These are phyloP conservation scores for Dendroctonus valens DNA, from an alignment of 1,140 invertebrate genomes.

Conservation along the genomic window DNA sequence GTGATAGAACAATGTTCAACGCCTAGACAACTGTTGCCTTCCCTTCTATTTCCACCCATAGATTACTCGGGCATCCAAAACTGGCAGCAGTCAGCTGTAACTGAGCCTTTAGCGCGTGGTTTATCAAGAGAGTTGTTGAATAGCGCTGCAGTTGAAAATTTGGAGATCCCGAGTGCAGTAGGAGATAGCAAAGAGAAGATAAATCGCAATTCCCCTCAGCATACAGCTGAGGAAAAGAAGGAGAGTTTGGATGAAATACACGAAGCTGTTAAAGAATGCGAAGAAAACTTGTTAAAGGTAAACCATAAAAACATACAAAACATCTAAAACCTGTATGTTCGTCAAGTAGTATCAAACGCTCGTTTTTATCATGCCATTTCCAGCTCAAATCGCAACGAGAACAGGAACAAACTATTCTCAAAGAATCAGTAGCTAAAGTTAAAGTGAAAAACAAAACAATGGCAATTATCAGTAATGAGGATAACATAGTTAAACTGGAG, in stretches of 20 bases:
- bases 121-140: constrained; percentile 6
- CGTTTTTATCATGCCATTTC: constrained; percentile 19
- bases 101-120: neutral
- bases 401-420: constrained; percentile 52
- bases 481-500: constrained; percentile 65
- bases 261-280: constrained; percentile 8
- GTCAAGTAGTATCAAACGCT: neutral
- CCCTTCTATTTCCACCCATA: constrained; percentile 48
- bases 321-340: neutral
- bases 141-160: neutral
- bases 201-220: too few relatives aligned
- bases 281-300: constrained; percentile 25
- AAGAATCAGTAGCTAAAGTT: constrained; percentile 51
- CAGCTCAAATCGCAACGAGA: constrained; percentile 45
- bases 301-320: neutral
- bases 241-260: constrained; percentile 8
- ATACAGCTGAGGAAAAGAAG: constrained; percentile 14
- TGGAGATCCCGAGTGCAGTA: neutral
- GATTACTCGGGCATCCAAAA: constrained; percentile 27
- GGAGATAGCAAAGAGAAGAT: neutral
- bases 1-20: constrained; percentile 55
- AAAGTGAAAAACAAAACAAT: constrained; percentile 62
- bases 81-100: constrained; percentile 2
- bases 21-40: constrained; percentile 53
- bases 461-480: constrained; percentile 61